These are phyloP conservation scores for Pseudonaja textilis DNA, from an alignment of 2,113 vertebrate species.

Conservation along the genomic window DNA sequence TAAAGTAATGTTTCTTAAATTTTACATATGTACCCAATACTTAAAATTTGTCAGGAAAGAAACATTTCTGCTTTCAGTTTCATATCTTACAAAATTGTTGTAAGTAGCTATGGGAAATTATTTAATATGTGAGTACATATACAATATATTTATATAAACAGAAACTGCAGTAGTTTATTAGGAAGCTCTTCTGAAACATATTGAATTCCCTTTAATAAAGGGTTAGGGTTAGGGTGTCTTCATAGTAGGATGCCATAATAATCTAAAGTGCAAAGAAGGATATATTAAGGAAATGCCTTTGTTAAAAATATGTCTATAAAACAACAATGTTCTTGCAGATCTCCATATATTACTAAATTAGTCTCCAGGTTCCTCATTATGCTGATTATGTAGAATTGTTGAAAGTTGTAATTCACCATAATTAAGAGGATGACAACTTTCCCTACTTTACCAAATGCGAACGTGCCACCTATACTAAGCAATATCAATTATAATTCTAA, in stretches of 20 bases:
- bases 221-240: not conserved
- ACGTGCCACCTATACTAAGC: not conserved
- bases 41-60: not conserved
- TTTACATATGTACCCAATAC: not conserved
- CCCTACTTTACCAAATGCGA: not conserved
- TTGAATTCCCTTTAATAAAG: not conserved
- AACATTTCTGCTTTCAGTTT: not conserved
- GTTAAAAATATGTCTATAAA: not conserved
- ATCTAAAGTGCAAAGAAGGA: not conserved
- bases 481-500: not conserved
- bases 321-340: not conserved
- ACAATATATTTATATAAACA: not conserved
- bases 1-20: not conserved
- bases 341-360: not conserved
- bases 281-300: not conserved
- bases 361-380: not conserved
- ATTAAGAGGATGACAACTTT: not conserved
- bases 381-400: not conserved
- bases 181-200: not conserved
- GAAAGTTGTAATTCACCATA: not conserved
- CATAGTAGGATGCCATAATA: not conserved
- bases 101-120: not conserved
- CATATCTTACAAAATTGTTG: not conserved
- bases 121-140: not conserved
- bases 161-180: not conserved